Evolutionary conservation across 2,888 invertebrate species (phyloP).

Genomic region (Eupithecia inturbata): DNA sequence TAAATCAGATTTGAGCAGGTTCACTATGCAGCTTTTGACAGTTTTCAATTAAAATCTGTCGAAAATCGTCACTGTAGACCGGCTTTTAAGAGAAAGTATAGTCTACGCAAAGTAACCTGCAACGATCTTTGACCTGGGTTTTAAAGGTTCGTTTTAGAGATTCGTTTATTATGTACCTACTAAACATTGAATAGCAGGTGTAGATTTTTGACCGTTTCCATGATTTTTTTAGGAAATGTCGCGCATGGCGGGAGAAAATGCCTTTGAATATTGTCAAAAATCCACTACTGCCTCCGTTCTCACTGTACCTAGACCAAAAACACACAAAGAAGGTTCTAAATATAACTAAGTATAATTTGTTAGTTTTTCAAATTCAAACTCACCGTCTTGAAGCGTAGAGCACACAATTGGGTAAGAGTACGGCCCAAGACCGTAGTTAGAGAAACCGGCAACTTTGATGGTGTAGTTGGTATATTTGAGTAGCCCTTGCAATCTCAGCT

Average conservation of each 20-base stretch:
- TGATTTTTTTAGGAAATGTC: neutral
- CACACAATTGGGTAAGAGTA: conserved; percentile 91
- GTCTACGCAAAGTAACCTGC: too few relatives aligned
- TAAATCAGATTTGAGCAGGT: neutral
- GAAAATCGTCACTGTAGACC: too few relatives aligned
- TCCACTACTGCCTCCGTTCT: neutral
- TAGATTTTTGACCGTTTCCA: neutral
- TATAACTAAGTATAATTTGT: neutral
- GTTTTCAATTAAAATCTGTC: neutral
- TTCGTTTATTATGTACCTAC: too few relatives aligned
- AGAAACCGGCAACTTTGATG: conserved; percentile 92
- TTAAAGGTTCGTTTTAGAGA: too few relatives aligned
- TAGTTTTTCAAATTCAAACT: conserved; percentile 49
- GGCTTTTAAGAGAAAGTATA: too few relatives aligned
- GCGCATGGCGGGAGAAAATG: neutral
- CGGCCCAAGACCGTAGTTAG: conserved; percentile 92
- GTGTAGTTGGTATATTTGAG: conserved; percentile 95
- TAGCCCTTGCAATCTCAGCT: conserved; percentile 90
- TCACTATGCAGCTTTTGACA: neutral
- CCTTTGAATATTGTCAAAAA: neutral
- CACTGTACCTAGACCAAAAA: neutral
- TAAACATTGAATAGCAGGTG: too few relatives aligned
- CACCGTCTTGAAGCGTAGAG: conserved; percentile 93
- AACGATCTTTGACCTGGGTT: too few relatives aligned
- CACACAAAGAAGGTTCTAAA: neutral